Conservation (phyloP, 2,113 vertebrate species). For the Brachypodius melanocephalos region DNA sequence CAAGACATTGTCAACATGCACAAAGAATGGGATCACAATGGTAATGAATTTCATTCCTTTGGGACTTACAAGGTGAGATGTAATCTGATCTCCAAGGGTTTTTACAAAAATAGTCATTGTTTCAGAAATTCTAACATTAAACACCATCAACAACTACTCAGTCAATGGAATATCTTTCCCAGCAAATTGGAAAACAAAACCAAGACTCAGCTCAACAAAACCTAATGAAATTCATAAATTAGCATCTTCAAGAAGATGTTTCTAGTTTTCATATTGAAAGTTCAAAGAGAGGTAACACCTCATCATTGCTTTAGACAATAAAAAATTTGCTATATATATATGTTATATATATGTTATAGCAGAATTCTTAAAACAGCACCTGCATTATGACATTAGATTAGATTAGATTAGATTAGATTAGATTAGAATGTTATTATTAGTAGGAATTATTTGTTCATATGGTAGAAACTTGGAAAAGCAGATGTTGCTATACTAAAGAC, state of each 20-base stretch:
- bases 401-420: not conserved
- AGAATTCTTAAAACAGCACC: not conserved
- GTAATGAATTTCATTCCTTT: conserved; percentile 60
- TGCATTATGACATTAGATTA: not conserved
- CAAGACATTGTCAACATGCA: conserved; percentile 62
- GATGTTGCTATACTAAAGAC: not conserved
- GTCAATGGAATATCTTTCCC: not conserved
- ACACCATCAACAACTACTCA: not conserved
- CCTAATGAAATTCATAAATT: not conserved
- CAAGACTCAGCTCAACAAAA: not conserved
- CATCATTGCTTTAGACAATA: not conserved
- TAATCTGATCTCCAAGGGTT: conserved; percentile 17
- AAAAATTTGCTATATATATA: not conserved
- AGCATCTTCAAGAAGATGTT: not conserved
- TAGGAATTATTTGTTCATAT: not conserved
- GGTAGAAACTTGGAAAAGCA: not conserved
- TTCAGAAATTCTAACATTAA: not conserved
- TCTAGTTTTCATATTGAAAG: not conserved
- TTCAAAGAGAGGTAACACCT: not conserved
- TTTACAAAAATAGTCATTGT: conserved; percentile 22
- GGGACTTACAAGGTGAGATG: conserved; percentile 43
- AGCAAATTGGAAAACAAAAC: not conserved
- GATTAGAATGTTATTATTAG: not conserved
- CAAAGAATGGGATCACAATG: conserved; percentile 59
- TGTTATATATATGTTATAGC: not conserved